Evolutionary conservation across 2,113 vertebrate genomes (phyloP).

Genomic region (Cebus imitator): DNA sequence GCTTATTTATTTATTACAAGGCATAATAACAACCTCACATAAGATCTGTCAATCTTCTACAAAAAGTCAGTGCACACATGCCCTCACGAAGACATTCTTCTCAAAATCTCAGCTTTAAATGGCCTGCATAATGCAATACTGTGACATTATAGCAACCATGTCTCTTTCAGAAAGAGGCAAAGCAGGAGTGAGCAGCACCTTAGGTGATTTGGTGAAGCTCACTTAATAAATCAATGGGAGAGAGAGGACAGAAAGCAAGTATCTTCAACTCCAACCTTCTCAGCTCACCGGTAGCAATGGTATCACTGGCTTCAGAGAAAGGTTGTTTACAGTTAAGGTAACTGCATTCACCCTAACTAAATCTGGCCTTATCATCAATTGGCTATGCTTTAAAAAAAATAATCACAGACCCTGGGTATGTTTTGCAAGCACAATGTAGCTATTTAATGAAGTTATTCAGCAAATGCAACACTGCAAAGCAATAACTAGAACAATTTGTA

Average conservation of each 20-base stretch:
- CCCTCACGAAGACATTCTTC: rapidly evolving
- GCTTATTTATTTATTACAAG: background rate
- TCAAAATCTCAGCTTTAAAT: rapidly evolving
- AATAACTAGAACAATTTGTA: background rate
- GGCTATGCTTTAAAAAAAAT: background rate
- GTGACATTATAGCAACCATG: rapidly evolving
- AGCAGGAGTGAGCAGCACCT: rapidly evolving
- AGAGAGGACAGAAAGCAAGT: background rate
- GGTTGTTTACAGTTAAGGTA: rapidly evolving
- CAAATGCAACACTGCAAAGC: background rate
- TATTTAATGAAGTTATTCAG: background rate
- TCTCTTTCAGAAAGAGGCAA: too few species aligned
- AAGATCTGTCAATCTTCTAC: background rate
- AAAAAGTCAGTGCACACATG: rapidly evolving
- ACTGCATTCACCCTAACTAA: background rate
- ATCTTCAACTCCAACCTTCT: too few species aligned
- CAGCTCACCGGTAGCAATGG: rapidly evolving
- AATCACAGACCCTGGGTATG: background rate
- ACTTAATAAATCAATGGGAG: background rate
- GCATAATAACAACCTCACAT: too few species aligned
- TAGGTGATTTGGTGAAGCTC: rapidly evolving
- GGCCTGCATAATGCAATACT: rapidly evolving
- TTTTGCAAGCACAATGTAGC: background rate
- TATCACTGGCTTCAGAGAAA: background rate
- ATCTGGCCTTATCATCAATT: background rate